A percentile compares a stretch with the other conserved stretches of the same genome.
phyloP scores from a whole-genome alignment of 1,140 invertebrate genomes.

The Orussus abietinus region DNA sequence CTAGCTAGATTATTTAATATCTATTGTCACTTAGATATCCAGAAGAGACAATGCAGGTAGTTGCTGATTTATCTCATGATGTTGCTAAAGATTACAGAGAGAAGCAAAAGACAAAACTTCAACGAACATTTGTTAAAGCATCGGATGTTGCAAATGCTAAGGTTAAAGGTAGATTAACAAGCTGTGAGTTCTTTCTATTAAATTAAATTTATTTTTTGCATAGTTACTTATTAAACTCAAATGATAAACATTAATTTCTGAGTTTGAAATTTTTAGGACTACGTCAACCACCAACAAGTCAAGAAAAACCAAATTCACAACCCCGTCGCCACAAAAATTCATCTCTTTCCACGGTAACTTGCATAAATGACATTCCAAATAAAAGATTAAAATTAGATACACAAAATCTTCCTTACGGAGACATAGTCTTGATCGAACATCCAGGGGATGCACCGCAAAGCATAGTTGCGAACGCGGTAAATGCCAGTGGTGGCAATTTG shows the following conservation, averaged over 20 bases:
- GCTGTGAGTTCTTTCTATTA: constrained; percentile 42
- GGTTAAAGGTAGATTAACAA: constrained; percentile 59
- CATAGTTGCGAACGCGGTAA: constrained; percentile 28
- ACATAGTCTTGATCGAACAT: constrained; percentile 40
- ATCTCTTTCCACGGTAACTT: too few species aligned
- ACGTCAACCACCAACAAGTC: too few species aligned
- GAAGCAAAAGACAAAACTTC: constrained; percentile 63
- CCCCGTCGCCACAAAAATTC: too few species aligned
- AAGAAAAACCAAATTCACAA: too few species aligned
- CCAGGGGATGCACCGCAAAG: constrained; percentile 28
- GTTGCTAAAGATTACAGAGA: constrained; percentile 65
- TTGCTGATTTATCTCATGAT: constrained; percentile 69
- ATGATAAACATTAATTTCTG: too few species aligned
- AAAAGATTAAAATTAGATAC: constrained; percentile 25
- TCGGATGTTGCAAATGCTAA: constrained; percentile 74
- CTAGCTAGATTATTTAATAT: too few species aligned
- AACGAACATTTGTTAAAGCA: constrained; percentile 73
- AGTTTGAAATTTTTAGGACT: too few species aligned
- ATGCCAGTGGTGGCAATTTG: constrained; percentile 23
- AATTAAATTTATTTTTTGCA: constrained; percentile 7
- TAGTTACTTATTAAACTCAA: not conserved
- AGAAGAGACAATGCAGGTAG: constrained; percentile 69
- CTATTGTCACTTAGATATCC: constrained; percentile 63
- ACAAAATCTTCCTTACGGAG: constrained; percentile 23
- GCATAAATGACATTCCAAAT: constrained; percentile 9